phyloP scores from a whole-genome alignment of 2,888 invertebrate species.

The Frankliniella fusca region DNA sequence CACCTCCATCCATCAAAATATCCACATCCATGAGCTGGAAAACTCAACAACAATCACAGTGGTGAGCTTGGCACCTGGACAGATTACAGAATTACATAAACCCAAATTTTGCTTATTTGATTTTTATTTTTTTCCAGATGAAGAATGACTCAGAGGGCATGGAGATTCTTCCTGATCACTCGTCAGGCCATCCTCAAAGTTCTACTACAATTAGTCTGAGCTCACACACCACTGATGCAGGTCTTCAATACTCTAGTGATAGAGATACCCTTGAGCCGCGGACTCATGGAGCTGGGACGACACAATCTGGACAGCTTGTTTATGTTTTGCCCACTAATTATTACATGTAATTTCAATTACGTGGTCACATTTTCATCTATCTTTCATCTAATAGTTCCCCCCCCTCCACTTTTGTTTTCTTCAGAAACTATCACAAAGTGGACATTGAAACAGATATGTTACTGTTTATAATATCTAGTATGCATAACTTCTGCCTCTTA shows the following conservation, averaged over 20 bases:
- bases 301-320: neutral
- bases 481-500: neutral
- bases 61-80: neutral
- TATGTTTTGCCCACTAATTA: constrained; percentile 9
- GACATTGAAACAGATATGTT: too few relatives aligned
- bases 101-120: neutral
- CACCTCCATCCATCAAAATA: neutral
- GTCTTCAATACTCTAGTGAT: neutral
- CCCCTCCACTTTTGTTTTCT: too few relatives aligned
- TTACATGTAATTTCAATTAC: constrained; percentile 6
- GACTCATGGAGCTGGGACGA: neutral
- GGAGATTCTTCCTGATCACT: neutral
- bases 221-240: neutral
- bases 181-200: neutral
- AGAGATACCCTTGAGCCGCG: neutral
- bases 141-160: neutral
- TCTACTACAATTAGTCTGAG: constrained; percentile 15
- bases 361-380: neutral
- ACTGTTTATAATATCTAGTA: neutral
- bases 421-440: too few relatives aligned
- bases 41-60: neutral
- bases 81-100: neutral
- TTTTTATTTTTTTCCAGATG: neutral
- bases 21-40: neutral
- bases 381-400: neutral